Conservation (phyloP, 2,797 vertebrate genomes). For the Tauraco hartlaubi region DNA sequence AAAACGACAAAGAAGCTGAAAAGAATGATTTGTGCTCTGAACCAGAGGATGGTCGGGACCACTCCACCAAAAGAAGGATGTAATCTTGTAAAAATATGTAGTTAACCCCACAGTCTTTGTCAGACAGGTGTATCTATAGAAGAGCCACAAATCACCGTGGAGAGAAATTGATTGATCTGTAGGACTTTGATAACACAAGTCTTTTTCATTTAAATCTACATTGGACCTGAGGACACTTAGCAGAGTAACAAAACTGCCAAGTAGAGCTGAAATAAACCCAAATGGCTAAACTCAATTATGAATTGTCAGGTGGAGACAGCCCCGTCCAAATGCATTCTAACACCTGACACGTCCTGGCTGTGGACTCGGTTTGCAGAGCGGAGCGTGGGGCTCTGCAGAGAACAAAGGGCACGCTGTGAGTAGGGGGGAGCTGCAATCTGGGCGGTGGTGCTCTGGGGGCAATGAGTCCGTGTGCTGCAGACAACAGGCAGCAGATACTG, state of each 20-base stretch:
- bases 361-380: accelerated
- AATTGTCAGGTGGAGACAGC: neutral
- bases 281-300: neutral
- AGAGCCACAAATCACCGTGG: neutral
- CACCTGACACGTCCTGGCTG: neutral
- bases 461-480: neutral
- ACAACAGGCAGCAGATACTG: neutral
- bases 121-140: neutral
- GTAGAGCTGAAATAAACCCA: neutral
- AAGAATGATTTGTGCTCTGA: constrained; percentile 35
- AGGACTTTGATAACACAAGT: neutral
- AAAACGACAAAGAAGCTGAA: constrained; percentile 28
- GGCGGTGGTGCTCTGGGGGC: neutral
- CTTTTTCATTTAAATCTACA: neutral
- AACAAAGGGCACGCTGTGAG: accelerated
- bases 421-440: neutral
- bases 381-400: neutral
- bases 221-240: neutral
- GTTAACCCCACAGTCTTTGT: constrained; percentile 41
- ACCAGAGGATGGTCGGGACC: neutral
- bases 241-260: neutral
- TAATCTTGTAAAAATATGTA: neutral
- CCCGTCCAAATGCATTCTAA: neutral
- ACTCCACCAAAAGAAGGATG: neutral
- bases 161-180: neutral